These are phyloP conservation scores for Drosophila subquinaria DNA, from an alignment of 2,888 invertebrate genomes.

Conservation along the genomic window DNA sequence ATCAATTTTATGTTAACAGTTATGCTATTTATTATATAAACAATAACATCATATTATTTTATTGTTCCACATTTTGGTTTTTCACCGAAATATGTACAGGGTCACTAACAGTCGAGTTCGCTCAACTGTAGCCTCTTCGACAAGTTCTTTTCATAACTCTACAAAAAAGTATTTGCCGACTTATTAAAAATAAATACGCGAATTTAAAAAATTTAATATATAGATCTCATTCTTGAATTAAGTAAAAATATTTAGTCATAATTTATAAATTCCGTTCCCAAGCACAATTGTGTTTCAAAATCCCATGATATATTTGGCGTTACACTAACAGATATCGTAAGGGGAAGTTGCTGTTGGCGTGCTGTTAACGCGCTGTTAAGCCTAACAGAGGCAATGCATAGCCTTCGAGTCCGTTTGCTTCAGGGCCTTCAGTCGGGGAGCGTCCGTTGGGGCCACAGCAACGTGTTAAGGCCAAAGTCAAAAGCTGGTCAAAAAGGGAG, in stretches of 20 bases:
- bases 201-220: background rate
- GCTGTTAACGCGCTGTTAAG: constrained; percentile 37
- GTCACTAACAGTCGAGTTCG: background rate
- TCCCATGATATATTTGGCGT: constrained; percentile 1
- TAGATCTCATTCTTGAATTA: background rate
- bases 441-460: constrained; percentile 55
- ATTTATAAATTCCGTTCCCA: background rate
- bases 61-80: background rate
- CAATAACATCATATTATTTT: too few relatives aligned
- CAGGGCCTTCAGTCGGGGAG: constrained; percentile 59
- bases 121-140: too few relatives aligned
- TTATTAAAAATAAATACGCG: too few relatives aligned
- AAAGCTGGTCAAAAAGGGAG: constrained; percentile 5
- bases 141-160: too few relatives aligned
- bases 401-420: constrained; percentile 15
- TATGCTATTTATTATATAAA: too few relatives aligned
- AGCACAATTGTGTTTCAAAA: background rate
- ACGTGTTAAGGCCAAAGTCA: constrained; percentile 36
- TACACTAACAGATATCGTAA: constrained; percentile 67
- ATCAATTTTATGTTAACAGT: constrained; percentile 27
- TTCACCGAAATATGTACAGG: background rate
- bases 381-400: constrained; percentile 11
- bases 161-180: too few relatives aligned
- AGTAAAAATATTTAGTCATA: too few relatives aligned
- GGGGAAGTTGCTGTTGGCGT: constrained; percentile 57